A percentile compares a stretch with the other conserved stretches of the same genome.
phyloP scores from a whole-genome alignment of 1,140 invertebrate species.

The Brachionus rubens region DNA sequence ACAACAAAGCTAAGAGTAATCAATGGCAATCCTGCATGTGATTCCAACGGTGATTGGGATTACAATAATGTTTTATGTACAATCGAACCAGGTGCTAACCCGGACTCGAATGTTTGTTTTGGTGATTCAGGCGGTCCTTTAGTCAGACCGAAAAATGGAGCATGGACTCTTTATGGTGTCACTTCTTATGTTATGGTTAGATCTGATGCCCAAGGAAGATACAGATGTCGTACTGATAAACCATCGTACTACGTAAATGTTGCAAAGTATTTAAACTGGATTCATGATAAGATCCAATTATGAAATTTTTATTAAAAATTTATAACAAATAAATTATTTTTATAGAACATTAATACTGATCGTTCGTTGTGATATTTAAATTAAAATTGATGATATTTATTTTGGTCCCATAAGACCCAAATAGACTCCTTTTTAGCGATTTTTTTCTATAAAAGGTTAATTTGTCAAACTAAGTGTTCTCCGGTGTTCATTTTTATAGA shows the following conservation, averaged over 20 bases:
- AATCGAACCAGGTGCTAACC: neutral
- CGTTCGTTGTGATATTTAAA: too few relatives aligned
- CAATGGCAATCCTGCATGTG: neutral
- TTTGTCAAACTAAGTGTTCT: too few relatives aligned
- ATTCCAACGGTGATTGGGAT: slow-evolving; percentile 21
- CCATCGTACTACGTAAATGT: slow-evolving; percentile 36
- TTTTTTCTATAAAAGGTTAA: too few relatives aligned
- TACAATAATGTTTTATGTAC: neutral
- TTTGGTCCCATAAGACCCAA: too few relatives aligned
- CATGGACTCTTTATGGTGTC: slow-evolving; percentile 76
- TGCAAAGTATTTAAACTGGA: slow-evolving; percentile 28
- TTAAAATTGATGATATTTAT: too few relatives aligned
- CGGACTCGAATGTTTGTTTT: slow-evolving; percentile 26
- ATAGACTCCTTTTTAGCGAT: too few relatives aligned
- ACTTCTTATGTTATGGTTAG: slow-evolving; percentile 59
- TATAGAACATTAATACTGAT: too few relatives aligned
- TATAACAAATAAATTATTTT: too few relatives aligned
- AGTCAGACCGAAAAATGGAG: slow-evolving; percentile 64
- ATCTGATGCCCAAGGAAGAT: neutral
- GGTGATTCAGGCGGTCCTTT: slow-evolving; percentile 76
- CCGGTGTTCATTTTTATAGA: too few relatives aligned
- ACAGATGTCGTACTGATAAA: neutral
- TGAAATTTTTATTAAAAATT: neutral
- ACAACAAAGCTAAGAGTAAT: neutral
- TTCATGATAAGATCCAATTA: neutral